phyloP scores from a whole-genome alignment of 2,797 vertebrate species.

The Lutjanus campechanus region DNA sequence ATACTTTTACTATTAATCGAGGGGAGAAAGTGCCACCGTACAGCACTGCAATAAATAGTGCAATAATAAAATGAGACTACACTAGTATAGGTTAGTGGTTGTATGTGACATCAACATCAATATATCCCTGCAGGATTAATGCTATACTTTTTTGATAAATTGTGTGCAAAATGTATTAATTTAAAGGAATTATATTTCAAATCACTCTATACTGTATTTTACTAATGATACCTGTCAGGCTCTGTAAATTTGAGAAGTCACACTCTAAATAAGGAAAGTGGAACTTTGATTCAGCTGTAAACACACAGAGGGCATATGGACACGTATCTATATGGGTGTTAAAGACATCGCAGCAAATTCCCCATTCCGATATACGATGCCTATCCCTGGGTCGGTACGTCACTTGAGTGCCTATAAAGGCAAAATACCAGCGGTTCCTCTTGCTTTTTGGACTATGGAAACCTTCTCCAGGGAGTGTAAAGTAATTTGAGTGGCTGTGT shows the following conservation, averaged over 20 bases:
- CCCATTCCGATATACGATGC: conserved; percentile 1
- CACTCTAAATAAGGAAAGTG: not conserved
- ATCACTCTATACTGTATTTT: not conserved
- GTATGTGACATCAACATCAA: too few species aligned
- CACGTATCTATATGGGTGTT: not conserved
- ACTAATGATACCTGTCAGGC: not conserved
- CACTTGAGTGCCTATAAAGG: conserved; percentile 14
- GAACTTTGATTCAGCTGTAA: conserved; percentile 4
- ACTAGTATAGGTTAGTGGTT: too few species aligned
- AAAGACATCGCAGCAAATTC: not conserved
- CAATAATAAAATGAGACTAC: too few species aligned
- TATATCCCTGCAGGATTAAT: too few species aligned
- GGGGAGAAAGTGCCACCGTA: too few species aligned
- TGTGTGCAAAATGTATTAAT: not conserved
- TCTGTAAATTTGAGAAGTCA: conserved; percentile 5
- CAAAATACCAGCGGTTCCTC: conserved; percentile 39
- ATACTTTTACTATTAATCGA: too few species aligned
- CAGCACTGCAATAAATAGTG: too few species aligned
- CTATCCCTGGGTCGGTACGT: conserved; percentile 39
- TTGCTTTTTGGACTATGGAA: conserved; percentile 30
- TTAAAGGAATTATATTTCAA: not conserved
- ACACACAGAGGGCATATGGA: not conserved
- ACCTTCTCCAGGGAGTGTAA: not conserved
- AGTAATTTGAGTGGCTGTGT: conserved; percentile 53
- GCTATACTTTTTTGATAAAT: fast-evolving